Base-by-base conservation (phyloP, 2,888 invertebrate species). In the Cyclophora punctaria region DNA sequence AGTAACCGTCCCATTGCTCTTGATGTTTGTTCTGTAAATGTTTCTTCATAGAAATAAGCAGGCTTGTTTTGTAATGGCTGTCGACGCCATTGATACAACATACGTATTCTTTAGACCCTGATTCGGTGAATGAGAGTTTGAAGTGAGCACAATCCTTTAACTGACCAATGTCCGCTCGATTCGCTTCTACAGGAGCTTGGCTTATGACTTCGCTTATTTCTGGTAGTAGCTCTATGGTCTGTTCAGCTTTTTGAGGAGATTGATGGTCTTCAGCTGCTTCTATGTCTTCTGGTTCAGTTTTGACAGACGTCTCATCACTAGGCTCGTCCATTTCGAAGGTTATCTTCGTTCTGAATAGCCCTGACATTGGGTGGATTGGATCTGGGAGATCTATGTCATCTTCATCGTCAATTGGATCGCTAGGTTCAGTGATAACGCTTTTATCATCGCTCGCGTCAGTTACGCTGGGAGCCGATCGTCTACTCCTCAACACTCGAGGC, bases 1-100 rank as follows among this genome's bases (percentile, higher is more conserved):
- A 92, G 60, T 81, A 89, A 1, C 92, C 92, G 54, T 89, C 87
- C 91, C 92, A 92, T 34, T 66, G 69, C 35, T 89, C 83, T 3
- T 61, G 57, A 55, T 88, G 88, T 57, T 82, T 84, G 0, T 64
- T 52, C 62, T 86, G 83, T 2, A 85, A 75, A 53, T 87, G 87
- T 63, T 82, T 85, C 57, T 86, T 88, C 60, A 88, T 74, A 3
- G 86, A 86, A 63, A 88, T 88, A 40, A 85, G 59, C 33, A 87
- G 72, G 3, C 74, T 61, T 0, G 83, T 84, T 59, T 73, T 76
- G 34, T 90, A 88, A 62, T 87, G 86, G 48, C 69, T 65, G 40
- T 75, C 69, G 34, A 56, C 58, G 7, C 78, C 76, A 55, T 85
- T 85, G 46, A 88, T 79, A 55, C 86, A 86, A 57, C 86, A 86